phyloP scores from a whole-genome alignment of 2,113 vertebrate species.

The Laterallus jamaicensis region DNA sequence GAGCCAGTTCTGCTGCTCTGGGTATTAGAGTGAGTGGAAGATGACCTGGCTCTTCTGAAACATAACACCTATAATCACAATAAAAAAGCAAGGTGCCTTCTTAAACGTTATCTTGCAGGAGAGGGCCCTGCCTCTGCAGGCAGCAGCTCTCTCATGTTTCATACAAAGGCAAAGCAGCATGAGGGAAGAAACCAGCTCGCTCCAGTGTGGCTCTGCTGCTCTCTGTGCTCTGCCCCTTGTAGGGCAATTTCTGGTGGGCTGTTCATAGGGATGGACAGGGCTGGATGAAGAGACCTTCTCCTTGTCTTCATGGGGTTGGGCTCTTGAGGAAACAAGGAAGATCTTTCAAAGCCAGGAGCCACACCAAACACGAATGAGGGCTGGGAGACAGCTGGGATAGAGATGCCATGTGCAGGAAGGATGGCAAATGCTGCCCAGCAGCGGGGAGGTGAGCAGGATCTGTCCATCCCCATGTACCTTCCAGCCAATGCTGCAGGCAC shows the following conservation, averaged over 20 bases:
- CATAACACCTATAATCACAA: neutral
- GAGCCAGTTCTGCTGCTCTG: neutral
- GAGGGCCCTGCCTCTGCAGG: neutral
- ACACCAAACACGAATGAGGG: neutral
- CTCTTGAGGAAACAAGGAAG: neutral
- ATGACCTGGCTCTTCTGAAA: neutral
- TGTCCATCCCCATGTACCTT: neutral
- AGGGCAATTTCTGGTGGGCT: neutral
- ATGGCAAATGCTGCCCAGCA: neutral
- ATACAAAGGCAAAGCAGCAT: neutral
- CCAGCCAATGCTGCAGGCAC: neutral
- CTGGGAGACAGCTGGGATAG: neutral
- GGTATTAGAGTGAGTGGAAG: neutral
- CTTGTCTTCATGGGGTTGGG: neutral
- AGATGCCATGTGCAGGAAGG: neutral
- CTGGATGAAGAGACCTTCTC: neutral
- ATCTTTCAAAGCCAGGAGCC: neutral
- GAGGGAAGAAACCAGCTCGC: neutral
- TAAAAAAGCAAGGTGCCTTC: neutral
- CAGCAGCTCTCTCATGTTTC: neutral
- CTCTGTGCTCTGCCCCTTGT: neutral
- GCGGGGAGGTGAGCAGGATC: rapidly evolving
- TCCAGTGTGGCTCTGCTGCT: rapidly evolving
- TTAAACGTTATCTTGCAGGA: neutral
- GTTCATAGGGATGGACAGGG: neutral